Conservation (phyloP, 2,797 vertebrate species). For the Sebastes kiyomatsui region DNA sequence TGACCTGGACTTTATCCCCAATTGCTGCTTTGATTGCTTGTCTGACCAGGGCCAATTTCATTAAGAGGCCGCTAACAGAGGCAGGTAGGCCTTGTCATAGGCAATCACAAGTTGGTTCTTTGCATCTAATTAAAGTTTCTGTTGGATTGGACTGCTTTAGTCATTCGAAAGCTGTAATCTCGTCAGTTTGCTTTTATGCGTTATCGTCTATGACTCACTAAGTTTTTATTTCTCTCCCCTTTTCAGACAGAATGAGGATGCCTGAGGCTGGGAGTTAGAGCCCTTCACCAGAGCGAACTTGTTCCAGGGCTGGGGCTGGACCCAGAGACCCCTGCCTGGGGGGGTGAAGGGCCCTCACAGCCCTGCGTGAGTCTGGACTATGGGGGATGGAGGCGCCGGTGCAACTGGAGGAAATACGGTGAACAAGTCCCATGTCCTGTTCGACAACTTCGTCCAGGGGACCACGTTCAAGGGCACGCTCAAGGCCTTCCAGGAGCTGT, state of each 20-base stretch:
- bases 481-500: conserved; percentile 97
- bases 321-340: conserved; percentile 69
- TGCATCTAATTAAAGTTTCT: background rate
- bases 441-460: conserved; percentile 96
- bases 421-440: conserved; percentile 90
- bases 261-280: conserved; percentile 74
- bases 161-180: background rate
- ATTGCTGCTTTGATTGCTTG: background rate
- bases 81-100: background rate
- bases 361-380: conserved; percentile 72
- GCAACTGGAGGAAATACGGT: conserved; percentile 77
- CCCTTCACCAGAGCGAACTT: conserved; percentile 41
- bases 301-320: conserved; percentile 68
- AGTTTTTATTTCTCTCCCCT: background rate
- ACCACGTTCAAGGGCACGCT: conserved; percentile 94
- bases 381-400: conserved; percentile 80
- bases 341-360: conserved; percentile 65
- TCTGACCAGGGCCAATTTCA: background rate
- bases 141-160: background rate
- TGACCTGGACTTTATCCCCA: background rate
- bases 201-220: background rate
- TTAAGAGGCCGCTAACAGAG: background rate
- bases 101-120: background rate
- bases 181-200: background rate
- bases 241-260: conserved; percentile 72